phyloP scores from a whole-genome alignment of 2,113 vertebrate species.

The Hystrix cristata region DNA sequence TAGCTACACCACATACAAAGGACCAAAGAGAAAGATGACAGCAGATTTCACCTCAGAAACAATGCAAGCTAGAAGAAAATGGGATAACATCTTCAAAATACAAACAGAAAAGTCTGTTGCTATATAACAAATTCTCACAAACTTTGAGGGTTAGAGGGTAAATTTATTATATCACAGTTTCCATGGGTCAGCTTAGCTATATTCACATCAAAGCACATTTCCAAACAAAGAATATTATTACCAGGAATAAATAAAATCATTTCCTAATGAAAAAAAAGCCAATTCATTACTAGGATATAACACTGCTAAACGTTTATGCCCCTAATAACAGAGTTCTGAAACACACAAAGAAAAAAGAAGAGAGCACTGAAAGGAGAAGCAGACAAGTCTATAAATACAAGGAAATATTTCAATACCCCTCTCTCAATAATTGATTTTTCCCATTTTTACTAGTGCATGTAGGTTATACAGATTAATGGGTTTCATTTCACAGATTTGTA shows the following conservation, averaged over 20 bases:
- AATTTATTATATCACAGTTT: not conserved
- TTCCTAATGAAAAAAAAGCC: not conserved
- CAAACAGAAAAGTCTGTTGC: not conserved
- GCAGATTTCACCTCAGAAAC: slow-evolving; percentile 8
- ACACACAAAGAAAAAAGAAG: not conserved
- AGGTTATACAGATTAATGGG: not conserved
- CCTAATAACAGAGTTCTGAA: not conserved
- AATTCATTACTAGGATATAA: not conserved
- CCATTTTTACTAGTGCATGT: not conserved
- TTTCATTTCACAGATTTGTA: not conserved
- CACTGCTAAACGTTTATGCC: not conserved
- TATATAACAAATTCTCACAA: not conserved
- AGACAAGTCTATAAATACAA: not conserved
- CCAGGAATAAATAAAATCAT: not conserved
- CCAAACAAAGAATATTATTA: not conserved
- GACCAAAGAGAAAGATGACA: not conserved
- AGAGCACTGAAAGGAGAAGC: not conserved
- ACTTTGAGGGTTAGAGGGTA: not conserved
- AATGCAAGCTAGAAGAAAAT: not conserved
- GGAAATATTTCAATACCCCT: slow-evolving; percentile 7
- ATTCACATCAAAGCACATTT: not conserved
- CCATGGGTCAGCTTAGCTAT: not conserved
- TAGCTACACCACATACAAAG: not conserved
- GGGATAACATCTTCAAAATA: not conserved
- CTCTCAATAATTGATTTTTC: not conserved